Base-by-base conservation (phyloP, 2,888 invertebrate genomes). In the Eilema sororculum region DNA sequence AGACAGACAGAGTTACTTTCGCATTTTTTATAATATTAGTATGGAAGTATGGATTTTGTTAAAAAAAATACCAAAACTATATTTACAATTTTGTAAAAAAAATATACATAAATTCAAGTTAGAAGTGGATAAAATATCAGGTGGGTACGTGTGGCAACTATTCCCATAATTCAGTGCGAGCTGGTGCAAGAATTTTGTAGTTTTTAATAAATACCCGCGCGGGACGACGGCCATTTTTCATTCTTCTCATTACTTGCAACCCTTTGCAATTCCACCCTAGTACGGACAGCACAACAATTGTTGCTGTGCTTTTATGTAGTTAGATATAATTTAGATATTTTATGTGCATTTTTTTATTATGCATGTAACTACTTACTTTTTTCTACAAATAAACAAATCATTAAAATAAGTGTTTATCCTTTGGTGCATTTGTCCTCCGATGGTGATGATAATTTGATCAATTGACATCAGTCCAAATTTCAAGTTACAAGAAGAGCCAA, bases 251-350 rank as follows among this genome's bases (percentile, higher is more conserved):
- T 82, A 82, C 81, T 74, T 73, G 90, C 93, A 94, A 94, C 94
- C 94, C 94, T 94, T 94, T 94, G 89, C 92, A 86, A 88, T 88
- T 86, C 83, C 86, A 89, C 91, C 92, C 91, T 80, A 76, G 86
- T 88, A 90, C 63, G 12, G 91, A 72, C 20, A 65, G 80, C 74
- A 77, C n/a, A 67, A 65, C 28, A 58, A 66, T 28, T 20, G 20
- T 37, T 58, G 37, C 10, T 37, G 25, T 2, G n/a, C n/a, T n/a
- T 13, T 24, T 0, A 41, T 9, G 25, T 28, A 63, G 0, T 25
- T 3, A 25, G 28, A 30, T 52, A 30, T 13, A 0, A 2, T 37
- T 41, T 12, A 2, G 10, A 12, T 52, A n/a, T n/a, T n/a, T n/a
- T n/a, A 30, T 30, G n/a, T 37, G 16, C 37, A n/a, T 9, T n/a